Conservation (phyloP, 2,113 vertebrate species). For the Apteryx mantelli region DNA sequence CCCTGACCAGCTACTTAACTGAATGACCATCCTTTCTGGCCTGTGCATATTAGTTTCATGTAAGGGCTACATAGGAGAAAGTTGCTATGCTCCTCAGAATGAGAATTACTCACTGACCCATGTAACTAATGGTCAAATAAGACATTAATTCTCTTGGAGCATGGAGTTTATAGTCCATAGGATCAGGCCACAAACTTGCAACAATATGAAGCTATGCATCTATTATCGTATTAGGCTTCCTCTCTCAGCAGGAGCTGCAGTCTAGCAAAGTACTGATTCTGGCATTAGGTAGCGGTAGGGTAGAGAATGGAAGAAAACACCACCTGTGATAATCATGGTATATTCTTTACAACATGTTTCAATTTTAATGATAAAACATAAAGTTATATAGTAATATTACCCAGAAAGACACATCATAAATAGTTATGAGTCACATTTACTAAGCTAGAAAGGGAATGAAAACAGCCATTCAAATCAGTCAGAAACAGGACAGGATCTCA, state of each 20-base stretch:
- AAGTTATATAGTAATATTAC: not conserved
- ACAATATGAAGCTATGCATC: not conserved
- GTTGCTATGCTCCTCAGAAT: not conserved
- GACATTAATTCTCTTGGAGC: not conserved
- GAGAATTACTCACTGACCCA: not conserved
- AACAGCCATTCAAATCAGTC: not conserved
- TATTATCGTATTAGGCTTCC: not conserved
- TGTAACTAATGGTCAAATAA: not conserved
- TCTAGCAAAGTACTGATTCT: not conserved
- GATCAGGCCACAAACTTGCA: not conserved
- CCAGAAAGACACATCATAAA: conserved; percentile 15
- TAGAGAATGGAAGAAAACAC: not conserved
- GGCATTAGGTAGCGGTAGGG: not conserved
- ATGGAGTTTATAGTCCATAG: not conserved
- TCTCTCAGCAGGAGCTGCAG: not conserved
- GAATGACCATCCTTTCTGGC: not conserved
- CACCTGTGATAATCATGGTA: not conserved
- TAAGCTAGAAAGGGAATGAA: conserved; percentile 6
- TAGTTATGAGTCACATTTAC: not conserved
- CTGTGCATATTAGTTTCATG: not conserved
- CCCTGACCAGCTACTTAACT: not conserved
- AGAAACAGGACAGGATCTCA: not conserved
- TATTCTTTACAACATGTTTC: not conserved
- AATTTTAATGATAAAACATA: conserved; percentile 33
- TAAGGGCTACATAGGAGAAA: not conserved